A percentile compares a stretch with the other conserved stretches of the same genome.
phyloP scores from a whole-genome alignment of 2,888 invertebrate species.

The Scaptomyza polygonia region DNA sequence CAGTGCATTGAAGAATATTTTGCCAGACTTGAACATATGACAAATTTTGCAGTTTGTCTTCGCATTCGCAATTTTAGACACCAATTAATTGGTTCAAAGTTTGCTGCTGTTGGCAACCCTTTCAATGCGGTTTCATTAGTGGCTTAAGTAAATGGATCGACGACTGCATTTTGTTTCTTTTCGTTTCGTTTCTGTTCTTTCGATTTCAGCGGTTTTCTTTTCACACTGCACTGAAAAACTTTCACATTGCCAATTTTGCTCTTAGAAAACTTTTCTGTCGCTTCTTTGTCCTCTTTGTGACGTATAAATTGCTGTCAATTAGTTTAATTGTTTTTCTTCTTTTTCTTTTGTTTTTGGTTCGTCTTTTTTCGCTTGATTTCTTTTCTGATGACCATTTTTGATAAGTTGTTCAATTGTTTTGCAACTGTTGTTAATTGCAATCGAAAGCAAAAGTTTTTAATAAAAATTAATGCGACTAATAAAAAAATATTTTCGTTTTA shows the following conservation, averaged over 20 bases:
- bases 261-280: constrained; percentile 48
- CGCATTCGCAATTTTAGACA: constrained; percentile 22
- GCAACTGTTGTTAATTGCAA: constrained; percentile 33
- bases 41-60: constrained; percentile 11
- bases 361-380: constrained; percentile 23
- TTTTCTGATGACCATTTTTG: constrained; percentile 46
- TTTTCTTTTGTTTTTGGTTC: constrained; percentile 14
- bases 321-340: constrained; percentile 72
- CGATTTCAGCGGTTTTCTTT: constrained; percentile 61
- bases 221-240: constrained; percentile 44
- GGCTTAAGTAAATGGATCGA: constrained; percentile 57
- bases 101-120: constrained; percentile 39
- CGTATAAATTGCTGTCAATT: constrained; percentile 76
- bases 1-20: neutral
- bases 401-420: constrained; percentile 48
- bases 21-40: neutral
- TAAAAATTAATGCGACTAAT: constrained; percentile 8
- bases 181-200: constrained; percentile 5
- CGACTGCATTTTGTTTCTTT: constrained; percentile 15
- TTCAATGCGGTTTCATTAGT: constrained; percentile 61
- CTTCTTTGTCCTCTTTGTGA: constrained; percentile 42
- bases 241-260: constrained; percentile 63
- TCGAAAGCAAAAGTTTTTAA: constrained; percentile 12
- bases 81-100: constrained; percentile 52
- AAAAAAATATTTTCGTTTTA: neutral